phyloP scores from a whole-genome alignment of 1,140 invertebrate genomes.

The Chironomus striatipennis region DNA sequence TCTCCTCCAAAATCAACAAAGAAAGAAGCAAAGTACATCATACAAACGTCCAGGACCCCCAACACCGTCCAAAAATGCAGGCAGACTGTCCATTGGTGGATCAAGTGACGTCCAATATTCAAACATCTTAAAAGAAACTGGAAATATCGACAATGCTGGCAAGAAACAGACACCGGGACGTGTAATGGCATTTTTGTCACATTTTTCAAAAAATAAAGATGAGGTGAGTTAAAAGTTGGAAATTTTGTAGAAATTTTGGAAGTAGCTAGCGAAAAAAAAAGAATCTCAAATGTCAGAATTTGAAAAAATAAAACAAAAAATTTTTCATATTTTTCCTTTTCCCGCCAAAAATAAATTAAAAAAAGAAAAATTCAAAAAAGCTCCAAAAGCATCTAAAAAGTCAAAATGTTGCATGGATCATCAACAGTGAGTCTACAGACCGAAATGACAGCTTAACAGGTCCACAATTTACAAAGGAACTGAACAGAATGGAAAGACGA shows the following conservation, averaged over 20 bases:
- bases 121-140: constrained; percentile 35
- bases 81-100: constrained; percentile 53
- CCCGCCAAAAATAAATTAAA: not conserved
- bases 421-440: not conserved
- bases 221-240: not conserved
- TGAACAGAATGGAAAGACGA: not conserved
- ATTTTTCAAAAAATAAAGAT: not conserved
- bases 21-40: constrained; percentile 51
- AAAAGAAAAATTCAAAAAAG: not conserved
- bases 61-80: constrained; percentile 74
- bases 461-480: not conserved
- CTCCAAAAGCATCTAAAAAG: not conserved
- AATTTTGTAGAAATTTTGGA: not conserved
- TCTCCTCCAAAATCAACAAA: constrained; percentile 44
- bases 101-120: constrained; percentile 31
- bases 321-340: not conserved
- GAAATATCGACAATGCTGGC: constrained; percentile 28
- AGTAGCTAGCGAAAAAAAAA: not conserved
- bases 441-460: not conserved
- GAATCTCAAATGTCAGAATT: not conserved
- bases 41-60: constrained; percentile 76
- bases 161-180: not conserved
- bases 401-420: not conserved
- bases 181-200: not conserved
- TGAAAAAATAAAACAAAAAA: not conserved